phyloP scores from a whole-genome alignment of 2,888 invertebrate species.

The Oscheius sp. region DNA sequence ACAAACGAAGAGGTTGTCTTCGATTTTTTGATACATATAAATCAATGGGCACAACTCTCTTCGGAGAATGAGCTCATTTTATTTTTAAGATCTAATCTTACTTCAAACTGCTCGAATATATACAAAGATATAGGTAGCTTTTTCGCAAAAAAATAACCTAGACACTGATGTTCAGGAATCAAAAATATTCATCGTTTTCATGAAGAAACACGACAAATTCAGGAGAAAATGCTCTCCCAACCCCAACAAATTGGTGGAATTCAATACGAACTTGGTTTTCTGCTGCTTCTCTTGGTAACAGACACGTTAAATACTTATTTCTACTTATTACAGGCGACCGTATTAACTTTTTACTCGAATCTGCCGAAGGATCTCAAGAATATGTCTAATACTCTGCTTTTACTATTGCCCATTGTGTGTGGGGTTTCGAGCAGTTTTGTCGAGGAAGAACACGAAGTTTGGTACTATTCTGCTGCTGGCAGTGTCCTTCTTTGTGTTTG shows the following conservation, averaged over 20 bases:
- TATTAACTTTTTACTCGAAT: not conserved
- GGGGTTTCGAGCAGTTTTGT: conserved; percentile 58
- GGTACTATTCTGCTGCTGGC: conserved; percentile 48
- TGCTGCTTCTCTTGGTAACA: not conserved
- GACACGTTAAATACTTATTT: not conserved
- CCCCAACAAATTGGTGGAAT: not conserved
- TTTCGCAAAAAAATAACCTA: not conserved
- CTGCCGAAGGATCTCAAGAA: not conserved
- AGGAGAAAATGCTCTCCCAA: conserved; percentile 2
- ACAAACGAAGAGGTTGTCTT: not conserved
- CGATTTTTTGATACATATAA: conserved; percentile 3
- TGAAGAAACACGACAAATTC: not conserved
- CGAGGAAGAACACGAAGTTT: conserved; percentile 66
- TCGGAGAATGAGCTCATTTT: not conserved
- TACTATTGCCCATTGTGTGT: not conserved
- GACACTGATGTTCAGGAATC: no score
- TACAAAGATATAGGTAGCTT: not conserved
- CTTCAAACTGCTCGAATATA: not conserved
- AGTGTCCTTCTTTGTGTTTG: no score
- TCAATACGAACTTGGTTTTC: not conserved
- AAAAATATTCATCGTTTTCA: not conserved
- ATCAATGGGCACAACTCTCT: not conserved
- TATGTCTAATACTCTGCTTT: not conserved
- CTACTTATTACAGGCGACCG: not conserved
- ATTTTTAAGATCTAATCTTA: not conserved